Conservation (phyloP, 2,888 invertebrate species). For the Cataglyphis cursor region DNA sequence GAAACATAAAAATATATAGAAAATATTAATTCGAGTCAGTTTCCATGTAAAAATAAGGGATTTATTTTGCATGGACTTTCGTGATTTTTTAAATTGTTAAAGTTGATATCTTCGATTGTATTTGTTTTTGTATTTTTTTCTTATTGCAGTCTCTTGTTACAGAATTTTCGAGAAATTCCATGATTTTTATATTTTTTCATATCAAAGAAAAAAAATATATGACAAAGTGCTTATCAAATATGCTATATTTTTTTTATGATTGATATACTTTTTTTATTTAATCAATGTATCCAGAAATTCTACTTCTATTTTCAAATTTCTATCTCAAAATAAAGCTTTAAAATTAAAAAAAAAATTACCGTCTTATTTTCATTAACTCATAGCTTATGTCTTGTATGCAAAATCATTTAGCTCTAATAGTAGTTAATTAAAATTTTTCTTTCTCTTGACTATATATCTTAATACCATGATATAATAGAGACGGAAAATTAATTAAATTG, state of each 20-base stretch:
- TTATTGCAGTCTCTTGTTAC: neutral
- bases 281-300: neutral
- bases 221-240: neutral
- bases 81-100: constrained; percentile 29
- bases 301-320: neutral
- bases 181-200: neutral
- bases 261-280: neutral
- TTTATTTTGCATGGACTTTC: constrained; percentile 10
- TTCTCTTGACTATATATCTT: neutral
- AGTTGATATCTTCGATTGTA: constrained; percentile 8
- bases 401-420: constrained; percentile 1
- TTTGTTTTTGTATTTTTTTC: neutral
- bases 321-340: neutral
- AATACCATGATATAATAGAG: neutral
- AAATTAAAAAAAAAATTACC: neutral
- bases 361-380: neutral
- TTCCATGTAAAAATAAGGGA: neutral
- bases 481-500: constrained; percentile 13
- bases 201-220: neutral
- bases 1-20: neutral
- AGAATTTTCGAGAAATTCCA: constrained; percentile 14
- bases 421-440: constrained; percentile 6
- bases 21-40: neutral
- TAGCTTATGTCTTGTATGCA: neutral
- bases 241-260: neutral